Percentiles rank a stretch among this genome's conserved stretches.
Evolutionary conservation across 2,888 invertebrate species (phyloP).

Genomic region (Leptura quadrifasciata): DNA sequence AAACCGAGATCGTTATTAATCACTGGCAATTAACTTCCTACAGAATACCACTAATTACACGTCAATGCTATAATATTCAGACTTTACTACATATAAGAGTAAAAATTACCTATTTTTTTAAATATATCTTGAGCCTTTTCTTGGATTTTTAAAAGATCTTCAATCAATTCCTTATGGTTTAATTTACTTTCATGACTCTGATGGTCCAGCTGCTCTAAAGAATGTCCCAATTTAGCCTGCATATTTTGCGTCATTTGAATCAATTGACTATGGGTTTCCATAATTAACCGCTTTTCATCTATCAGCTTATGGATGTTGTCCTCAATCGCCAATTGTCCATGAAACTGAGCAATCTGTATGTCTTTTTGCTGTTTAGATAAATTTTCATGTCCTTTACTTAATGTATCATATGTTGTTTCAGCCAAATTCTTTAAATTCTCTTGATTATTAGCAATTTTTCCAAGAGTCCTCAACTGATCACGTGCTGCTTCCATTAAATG

Average conservation of each 20-base stretch:
- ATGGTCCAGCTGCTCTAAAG: slow-evolving; percentile 73
- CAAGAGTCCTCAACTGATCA: slow-evolving; percentile 67
- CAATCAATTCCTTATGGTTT: slow-evolving; percentile 76
- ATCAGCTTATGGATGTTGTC: slow-evolving; percentile 76
- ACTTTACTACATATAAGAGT: no score
- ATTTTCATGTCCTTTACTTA: slow-evolving; percentile 60
- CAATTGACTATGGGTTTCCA: slow-evolving; percentile 77
- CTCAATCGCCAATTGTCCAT: slow-evolving; percentile 75
- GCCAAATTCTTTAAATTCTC: slow-evolving; percentile 66
- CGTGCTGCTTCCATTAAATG: slow-evolving; percentile 76
- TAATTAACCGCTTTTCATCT: slow-evolving; percentile 78
- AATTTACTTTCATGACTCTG: slow-evolving; percentile 74
- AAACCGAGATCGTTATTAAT: no score
- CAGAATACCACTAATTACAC: no score
- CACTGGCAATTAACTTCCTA: no score
- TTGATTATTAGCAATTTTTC: slow-evolving; percentile 67
- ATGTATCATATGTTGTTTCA: slow-evolving; percentile 65
- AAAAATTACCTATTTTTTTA: slow-evolving; percentile 75
- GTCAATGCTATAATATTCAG: no score
- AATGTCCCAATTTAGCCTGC: slow-evolving; percentile 76
- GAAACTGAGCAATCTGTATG: slow-evolving; percentile 74
- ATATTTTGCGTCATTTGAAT: slow-evolving; percentile 76
- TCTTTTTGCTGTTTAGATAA: slow-evolving; percentile 74
- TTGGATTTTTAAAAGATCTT: slow-evolving; percentile 76
- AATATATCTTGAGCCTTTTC: slow-evolving; percentile 76